A percentile compares a stretch with the other conserved stretches of the same genome.
Evolutionary conservation across 2,888 invertebrate genomes (phyloP).

Genomic region (Drosophila demipolita): DNA sequence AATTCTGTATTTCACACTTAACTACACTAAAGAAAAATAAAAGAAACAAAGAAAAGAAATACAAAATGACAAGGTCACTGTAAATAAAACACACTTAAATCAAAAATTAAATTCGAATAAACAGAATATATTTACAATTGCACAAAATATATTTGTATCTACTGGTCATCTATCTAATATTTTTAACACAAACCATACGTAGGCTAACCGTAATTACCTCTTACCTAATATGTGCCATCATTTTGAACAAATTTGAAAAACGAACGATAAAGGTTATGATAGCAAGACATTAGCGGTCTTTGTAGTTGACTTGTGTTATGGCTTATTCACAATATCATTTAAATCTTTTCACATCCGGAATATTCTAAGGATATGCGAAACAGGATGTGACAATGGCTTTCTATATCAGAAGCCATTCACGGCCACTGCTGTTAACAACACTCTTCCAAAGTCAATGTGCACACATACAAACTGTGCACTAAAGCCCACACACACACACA

Average conservation of each 20-base stretch:
- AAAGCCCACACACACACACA: not conserved
- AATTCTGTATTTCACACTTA: not conserved
- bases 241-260: conserved; percentile 16
- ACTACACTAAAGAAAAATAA: not conserved
- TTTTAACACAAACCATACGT: not conserved
- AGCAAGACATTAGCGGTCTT: conserved; percentile 42
- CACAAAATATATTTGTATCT: not conserved
- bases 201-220: not conserved
- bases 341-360: conserved; percentile 61
- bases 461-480: conserved; percentile 8
- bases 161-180: not conserved
- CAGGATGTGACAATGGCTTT: conserved; percentile 81
- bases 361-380: conserved; percentile 61
- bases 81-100: not conserved
- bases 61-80: not conserved
- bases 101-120: not conserved
- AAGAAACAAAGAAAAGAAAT: too few species aligned
- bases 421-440: conserved; percentile 14
- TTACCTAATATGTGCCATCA: not conserved
- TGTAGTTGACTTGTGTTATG: conserved; percentile 26
- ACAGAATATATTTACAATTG: not conserved
- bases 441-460: conserved; percentile 17
- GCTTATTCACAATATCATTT: conserved; percentile 41
- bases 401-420: conserved; percentile 70
- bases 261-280: conserved; percentile 48